Evolutionary conservation across 2,888 invertebrate species (phyloP).

Genomic region (Epistrophella euchroma): DNA sequence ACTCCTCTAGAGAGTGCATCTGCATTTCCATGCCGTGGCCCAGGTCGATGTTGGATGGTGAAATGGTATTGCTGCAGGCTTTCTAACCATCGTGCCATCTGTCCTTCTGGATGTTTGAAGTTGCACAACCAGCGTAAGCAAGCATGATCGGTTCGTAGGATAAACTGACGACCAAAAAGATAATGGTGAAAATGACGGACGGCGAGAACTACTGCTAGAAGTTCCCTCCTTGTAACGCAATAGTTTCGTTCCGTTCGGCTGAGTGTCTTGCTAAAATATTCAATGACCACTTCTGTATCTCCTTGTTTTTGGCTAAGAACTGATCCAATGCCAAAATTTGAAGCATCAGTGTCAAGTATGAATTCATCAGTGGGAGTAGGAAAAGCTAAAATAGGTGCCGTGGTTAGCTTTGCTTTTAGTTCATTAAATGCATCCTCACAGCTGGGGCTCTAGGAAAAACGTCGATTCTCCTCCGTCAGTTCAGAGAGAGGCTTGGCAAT

Average conservation of each 20-base stretch:
- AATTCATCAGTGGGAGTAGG: neutral
- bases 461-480: constrained; percentile 10
- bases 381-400: constrained; percentile 4
- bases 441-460: neutral
- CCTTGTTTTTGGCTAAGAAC: constrained; percentile 14
- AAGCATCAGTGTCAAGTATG: constrained; percentile 31
- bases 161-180: constrained; percentile 64
- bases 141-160: constrained; percentile 26
- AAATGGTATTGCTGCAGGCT: constrained; percentile 32
- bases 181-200: constrained; percentile 37
- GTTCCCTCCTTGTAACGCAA: constrained; percentile 24
- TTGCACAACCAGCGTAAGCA: constrained; percentile 35
- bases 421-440: neutral
- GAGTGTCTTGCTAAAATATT: neutral
- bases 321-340: constrained; percentile 6
- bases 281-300: neutral
- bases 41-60: constrained; percentile 11
- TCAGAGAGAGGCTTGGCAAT: neutral
- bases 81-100: constrained; percentile 41
- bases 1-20: constrained; percentile 45
- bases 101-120: constrained; percentile 30
- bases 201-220: constrained; percentile 5
- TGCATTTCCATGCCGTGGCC: constrained; percentile 34
- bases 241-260: neutral
- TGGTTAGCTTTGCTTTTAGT: constrained; percentile 25